Evolutionary conservation across 2,797 vertebrate species (phyloP).

Genomic region (Ataeniobius toweri): DNA sequence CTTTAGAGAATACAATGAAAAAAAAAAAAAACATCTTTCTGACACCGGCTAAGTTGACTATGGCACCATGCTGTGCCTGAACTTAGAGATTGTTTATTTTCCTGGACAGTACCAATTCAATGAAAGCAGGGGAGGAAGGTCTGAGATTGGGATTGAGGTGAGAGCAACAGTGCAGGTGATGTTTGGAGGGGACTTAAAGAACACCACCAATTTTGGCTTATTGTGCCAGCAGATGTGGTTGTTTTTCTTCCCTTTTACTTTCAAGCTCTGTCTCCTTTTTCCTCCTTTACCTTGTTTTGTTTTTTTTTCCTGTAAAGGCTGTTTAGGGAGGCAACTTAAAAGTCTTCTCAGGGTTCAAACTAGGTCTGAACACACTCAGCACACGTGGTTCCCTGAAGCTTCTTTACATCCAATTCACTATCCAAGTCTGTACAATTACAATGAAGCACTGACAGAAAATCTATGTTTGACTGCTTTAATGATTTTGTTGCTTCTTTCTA

Average conservation of each 20-base stretch:
- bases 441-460: slow-evolving; percentile 78
- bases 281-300: slow-evolving; percentile 37
- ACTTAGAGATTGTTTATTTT: slow-evolving; percentile 81
- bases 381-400: slow-evolving; percentile 52
- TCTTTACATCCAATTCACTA: slow-evolving; percentile 77
- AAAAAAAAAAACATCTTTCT: slow-evolving; percentile 62
- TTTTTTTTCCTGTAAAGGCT: slow-evolving; percentile 52
- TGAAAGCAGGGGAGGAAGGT: slow-evolving; percentile 42
- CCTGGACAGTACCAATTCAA: slow-evolving; percentile 79
- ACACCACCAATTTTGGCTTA: slow-evolving; percentile 67
- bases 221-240: slow-evolving; percentile 61
- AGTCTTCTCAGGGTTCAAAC: slow-evolving; percentile 27
- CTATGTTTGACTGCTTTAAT: slow-evolving; percentile 77
- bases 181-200: slow-evolving; percentile 52
- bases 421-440: slow-evolving; percentile 74
- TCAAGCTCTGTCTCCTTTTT: slow-evolving; percentile 9
- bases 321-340: slow-evolving; percentile 42
- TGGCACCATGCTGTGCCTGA: slow-evolving; percentile 73
- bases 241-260: slow-evolving; percentile 39
- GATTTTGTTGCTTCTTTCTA: slow-evolving; percentile 67
- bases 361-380: slow-evolving; percentile 40
- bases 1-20: slow-evolving; percentile 82
- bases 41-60: slow-evolving; percentile 76
- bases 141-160: slow-evolving; percentile 57
- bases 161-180: slow-evolving; percentile 36